Base-by-base conservation (phyloP, 2,113 vertebrate genomes). In the Microtus montanus region DNA sequence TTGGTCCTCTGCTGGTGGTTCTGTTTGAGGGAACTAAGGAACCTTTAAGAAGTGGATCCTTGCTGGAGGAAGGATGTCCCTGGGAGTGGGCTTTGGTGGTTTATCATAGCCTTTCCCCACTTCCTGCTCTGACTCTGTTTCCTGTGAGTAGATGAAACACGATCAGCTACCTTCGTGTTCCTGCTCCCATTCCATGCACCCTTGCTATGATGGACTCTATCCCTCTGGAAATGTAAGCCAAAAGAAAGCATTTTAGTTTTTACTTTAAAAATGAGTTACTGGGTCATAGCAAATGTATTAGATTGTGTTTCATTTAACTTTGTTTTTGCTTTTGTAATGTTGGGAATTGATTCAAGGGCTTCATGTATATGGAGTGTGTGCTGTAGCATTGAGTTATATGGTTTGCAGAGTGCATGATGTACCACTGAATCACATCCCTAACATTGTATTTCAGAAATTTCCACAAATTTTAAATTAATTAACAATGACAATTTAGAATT, bases 391-490 rank as follows among this genome's bases (percentile, higher is more conserved):
- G 82, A 64, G 13, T 26, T 64, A 19, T 30, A 44, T 17, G 54
- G 49, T 13, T 52, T 78, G 77, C 19, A 7, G 30, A 47, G 26
- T 30, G 44, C 47, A 6, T 54, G n/a, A 38, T 44, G 9, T 84
- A 41, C 26, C 26, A 44, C 10, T 33, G 44, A 49, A 6, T 30
- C 28, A 70, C 52, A 70, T 11, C 5, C 33, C 44, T 70, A 33
- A 20, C 30, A 7, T 47, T 89, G 8, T 26, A 19, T 77, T 87
- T 88, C 47, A 92, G n/a, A 94, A 38, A 13, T 84, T 96, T 92
- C 52, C 92, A 22, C 13, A 92, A 74, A 77, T 91, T 96, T 92
- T 91, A 70, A 1, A 61, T 93, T 89, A 61, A 58, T 70, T 79
- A 84, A 20, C 13, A 83, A 10, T 68, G 38, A 83, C 7, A 95